These are phyloP conservation scores for Dilophus febrilis DNA, from an alignment of 2,888 invertebrate species.

Conservation along the genomic window DNA sequence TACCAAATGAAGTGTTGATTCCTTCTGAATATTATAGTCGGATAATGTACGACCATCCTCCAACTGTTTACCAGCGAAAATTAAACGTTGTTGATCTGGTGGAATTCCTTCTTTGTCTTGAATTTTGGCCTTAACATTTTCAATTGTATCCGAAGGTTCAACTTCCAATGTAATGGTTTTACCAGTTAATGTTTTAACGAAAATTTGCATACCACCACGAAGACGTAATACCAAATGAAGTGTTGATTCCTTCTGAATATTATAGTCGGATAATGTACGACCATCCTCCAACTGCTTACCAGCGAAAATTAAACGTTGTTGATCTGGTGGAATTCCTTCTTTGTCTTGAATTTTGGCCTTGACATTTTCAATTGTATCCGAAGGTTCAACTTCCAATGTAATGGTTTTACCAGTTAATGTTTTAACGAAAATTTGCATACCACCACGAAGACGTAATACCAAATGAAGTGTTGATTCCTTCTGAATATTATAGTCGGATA, in stretches of 20 bases:
- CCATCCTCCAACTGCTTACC: conserved; percentile 92
- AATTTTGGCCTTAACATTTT: conserved; percentile 18
- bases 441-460: conserved; percentile 38
- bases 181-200: conserved; percentile 18
- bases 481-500: background rate
- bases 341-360: conserved; percentile 86
- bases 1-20: conserved; percentile 28
- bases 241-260: conserved; percentile 90
- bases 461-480: conserved; percentile 32
- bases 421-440: conserved; percentile 94
- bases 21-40: conserved; percentile 41
- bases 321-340: conserved; percentile 82
- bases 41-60: conserved; percentile 18
- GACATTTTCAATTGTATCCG: conserved; percentile 88
- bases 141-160: conserved; percentile 7
- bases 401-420: conserved; percentile 88
- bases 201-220: conserved; percentile 58
- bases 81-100: conserved; percentile 37
- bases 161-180: conserved; percentile 34
- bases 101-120: conserved; percentile 38
- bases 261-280: conserved; percentile 79
- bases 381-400: conserved; percentile 80
- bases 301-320: conserved; percentile 80
- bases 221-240: conserved; percentile 87
- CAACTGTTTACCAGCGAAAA: conserved; percentile 39